Evolutionary conservation across 2,888 invertebrate genomes (phyloP).

Genomic region (Agonopterix alstromeriana): DNA sequence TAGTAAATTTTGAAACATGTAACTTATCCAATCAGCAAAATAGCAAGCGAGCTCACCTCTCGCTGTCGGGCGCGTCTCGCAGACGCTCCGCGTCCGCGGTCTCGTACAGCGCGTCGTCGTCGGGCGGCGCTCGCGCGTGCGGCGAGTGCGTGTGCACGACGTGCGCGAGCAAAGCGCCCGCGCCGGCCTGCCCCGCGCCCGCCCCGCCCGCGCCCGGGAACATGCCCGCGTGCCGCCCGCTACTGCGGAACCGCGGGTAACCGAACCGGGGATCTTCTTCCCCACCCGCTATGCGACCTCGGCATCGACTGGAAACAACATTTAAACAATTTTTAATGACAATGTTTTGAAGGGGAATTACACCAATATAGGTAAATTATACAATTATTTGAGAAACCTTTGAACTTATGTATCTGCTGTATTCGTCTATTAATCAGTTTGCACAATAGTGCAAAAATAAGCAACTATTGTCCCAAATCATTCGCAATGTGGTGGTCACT

Average conservation of each 20-base stretch:
- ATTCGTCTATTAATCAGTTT: no score
- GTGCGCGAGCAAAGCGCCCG: constrained; percentile 49
- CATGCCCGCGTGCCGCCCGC: constrained; percentile 54
- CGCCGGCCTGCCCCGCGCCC: constrained; percentile 42
- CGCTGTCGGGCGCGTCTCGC: constrained; percentile 90
- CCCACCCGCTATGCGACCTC: constrained; percentile 47
- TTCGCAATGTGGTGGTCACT: no score
- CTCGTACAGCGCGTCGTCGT: constrained; percentile 92
- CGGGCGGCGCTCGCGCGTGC: constrained; percentile 69
- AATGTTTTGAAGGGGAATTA: no score
- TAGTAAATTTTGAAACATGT: no score
- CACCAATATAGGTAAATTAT: no score
- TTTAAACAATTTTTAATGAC: no score
- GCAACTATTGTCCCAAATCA: no score
- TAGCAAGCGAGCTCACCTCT: constrained; percentile 80
- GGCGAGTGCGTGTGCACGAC: constrained; percentile 55
- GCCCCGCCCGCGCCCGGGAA: constrained; percentile 51
- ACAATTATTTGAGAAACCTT: no score
- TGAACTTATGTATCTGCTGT: no score
- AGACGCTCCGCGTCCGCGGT: constrained; percentile 85
- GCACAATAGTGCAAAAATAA: no score
- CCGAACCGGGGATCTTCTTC: constrained; percentile 86
- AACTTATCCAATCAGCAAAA: neutral
- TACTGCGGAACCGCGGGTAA: constrained; percentile 80
- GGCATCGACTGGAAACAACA: constrained; percentile 63